These are phyloP conservation scores for Cynopterus brachyotis DNA, from an alignment of 2,113 vertebrate species.

Conservation along the genomic window DNA sequence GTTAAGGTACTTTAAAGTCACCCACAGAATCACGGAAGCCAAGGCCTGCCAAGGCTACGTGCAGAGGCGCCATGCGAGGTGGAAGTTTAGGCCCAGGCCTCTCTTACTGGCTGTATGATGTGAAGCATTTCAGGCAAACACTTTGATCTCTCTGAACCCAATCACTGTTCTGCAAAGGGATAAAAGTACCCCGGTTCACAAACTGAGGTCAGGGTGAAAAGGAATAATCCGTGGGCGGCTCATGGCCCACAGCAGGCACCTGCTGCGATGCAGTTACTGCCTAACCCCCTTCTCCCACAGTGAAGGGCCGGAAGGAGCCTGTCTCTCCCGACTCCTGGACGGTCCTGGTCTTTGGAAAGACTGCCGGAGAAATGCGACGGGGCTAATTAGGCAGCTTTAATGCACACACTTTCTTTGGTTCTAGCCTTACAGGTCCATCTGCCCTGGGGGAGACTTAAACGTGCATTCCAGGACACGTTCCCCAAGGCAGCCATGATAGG, in stretches of 20 bases:
- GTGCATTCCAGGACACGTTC: neutral
- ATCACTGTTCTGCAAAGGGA: neutral
- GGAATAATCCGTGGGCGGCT: neutral
- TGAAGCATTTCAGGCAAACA: neutral
- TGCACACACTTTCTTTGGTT: neutral
- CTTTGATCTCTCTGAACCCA: neutral
- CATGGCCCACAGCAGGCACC: neutral
- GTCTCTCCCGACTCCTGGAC: neutral
- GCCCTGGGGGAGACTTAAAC: neutral
- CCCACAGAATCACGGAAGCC: neutral
- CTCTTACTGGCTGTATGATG: neutral
- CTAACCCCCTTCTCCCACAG: neutral
- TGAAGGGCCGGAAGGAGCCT: neutral
- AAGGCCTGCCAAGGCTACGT: neutral
- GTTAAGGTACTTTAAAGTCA: neutral
- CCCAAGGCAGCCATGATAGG: neutral
- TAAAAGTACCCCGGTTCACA: neutral
- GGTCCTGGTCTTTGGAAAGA: neutral
- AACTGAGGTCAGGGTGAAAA: neutral
- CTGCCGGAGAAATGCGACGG: neutral
- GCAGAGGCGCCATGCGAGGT: neutral
- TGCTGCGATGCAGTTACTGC: neutral
- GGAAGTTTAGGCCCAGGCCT: neutral
- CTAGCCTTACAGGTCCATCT: neutral
- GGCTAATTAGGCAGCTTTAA: neutral